Evolutionary conservation across 2,797 vertebrate species (phyloP).

Genomic region (Australoheros facetus): DNA sequence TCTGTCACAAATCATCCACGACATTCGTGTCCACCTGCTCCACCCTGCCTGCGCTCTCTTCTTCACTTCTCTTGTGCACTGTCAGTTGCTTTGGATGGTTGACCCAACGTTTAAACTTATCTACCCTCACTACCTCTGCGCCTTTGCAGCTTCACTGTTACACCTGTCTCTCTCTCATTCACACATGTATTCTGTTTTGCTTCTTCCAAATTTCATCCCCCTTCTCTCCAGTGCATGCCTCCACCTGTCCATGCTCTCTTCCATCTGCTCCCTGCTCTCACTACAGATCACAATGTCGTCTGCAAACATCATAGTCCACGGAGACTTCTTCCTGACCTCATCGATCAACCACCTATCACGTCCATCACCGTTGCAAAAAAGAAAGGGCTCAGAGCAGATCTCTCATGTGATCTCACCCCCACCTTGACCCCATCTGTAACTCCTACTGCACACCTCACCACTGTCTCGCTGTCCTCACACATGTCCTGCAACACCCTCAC

Average conservation of each 20-base stretch:
- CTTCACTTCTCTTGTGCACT: too few relatives aligned
- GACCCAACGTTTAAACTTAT: too few relatives aligned
- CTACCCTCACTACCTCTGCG: too few relatives aligned
- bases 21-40: too few relatives aligned
- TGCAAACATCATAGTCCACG: not conserved
- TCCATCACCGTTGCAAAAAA: not conserved
- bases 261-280: not conserved
- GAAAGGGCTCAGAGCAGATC: not conserved
- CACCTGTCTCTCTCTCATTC: too few relatives aligned
- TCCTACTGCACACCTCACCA: not conserved
- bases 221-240: not conserved
- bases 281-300: not conserved
- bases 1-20: too few relatives aligned
- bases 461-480: not conserved
- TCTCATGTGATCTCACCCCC: not conserved
- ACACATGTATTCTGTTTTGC: not conserved
- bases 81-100: too few relatives aligned
- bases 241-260: not conserved
- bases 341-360: not conserved
- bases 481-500: not conserved
- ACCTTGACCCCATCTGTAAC: not conserved
- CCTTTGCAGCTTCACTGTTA: too few relatives aligned
- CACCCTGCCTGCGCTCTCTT: too few relatives aligned
- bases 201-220: not conserved
- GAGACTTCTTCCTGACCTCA: not conserved